phyloP scores from a whole-genome alignment of 2,888 invertebrate species.

The Pristionchus exspectatus region DNA sequence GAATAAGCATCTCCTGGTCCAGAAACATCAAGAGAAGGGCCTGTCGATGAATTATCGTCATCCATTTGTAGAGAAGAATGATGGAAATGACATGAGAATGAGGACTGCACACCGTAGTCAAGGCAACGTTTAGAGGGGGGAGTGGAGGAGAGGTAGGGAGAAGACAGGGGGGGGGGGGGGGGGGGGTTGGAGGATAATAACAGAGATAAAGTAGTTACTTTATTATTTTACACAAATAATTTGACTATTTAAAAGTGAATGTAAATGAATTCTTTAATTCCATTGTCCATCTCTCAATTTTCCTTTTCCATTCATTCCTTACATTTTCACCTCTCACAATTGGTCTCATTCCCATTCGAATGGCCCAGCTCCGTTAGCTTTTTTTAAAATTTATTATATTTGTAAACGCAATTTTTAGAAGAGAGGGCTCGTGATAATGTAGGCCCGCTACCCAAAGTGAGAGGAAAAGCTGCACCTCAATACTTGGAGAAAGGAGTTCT shows the following conservation, averaged over 20 bases:
- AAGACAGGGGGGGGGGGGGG: not conserved
- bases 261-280: no score
- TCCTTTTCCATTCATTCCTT: not conserved
- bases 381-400: not conserved
- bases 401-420: not conserved
- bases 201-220: no score
- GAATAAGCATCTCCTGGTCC: not conserved
- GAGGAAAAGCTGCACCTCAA: conserved; percentile 56
- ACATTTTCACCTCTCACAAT: not conserved
- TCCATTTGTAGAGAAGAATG: not conserved
- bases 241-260: no score
- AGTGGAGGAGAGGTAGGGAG: not conserved
- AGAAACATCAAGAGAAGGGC: not conserved
- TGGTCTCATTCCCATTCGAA: not conserved
- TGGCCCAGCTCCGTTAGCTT: not conserved
- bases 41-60: not conserved
- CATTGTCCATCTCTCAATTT: not conserved
- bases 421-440: not conserved
- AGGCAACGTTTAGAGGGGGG: not conserved
- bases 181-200: no score
- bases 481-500: conserved; percentile 58
- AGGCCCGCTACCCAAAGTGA: conserved; percentile 24
- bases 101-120: not conserved
- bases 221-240: no score
- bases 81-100: not conserved